A percentile compares a stretch with the other conserved stretches of the same genome.
Conservation (phyloP, 1,140 invertebrate genomes). For the Triops cancriformis region DNA sequence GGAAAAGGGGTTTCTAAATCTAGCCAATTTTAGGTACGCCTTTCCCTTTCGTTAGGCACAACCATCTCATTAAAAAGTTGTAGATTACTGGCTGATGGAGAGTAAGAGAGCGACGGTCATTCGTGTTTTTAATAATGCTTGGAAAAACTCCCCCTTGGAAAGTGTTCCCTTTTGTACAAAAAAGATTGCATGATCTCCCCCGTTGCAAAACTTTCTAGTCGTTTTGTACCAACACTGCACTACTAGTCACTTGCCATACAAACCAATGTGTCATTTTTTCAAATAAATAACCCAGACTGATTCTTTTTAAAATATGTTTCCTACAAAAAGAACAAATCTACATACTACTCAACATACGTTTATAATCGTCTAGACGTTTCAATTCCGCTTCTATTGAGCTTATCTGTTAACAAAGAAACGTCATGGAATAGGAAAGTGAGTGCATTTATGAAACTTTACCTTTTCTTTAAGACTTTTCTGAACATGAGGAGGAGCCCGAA, state of each 20-base stretch:
- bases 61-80: constrained; percentile 10
- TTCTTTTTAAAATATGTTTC: neutral
- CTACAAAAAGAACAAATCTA: neutral
- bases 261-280: neutral
- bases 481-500: neutral
- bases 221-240: neutral
- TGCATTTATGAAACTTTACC: neutral
- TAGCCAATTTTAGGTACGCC: constrained; percentile 9
- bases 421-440: neutral
- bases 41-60: constrained; percentile 9
- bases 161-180: neutral
- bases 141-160: neutral
- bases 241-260: neutral
- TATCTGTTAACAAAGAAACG: neutral
- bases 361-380: neutral
- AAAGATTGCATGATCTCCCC: neutral
- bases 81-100: constrained; percentile 9
- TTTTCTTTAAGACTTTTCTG: neutral
- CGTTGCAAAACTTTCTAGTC: neutral
- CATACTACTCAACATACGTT: neutral
- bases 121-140: neutral
- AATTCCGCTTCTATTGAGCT: constrained; percentile 1
- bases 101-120: constrained; percentile 12
- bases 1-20: neutral
- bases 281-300: neutral